phyloP scores from a whole-genome alignment of 1,140 invertebrate genomes.

The Galleria mellonella region DNA sequence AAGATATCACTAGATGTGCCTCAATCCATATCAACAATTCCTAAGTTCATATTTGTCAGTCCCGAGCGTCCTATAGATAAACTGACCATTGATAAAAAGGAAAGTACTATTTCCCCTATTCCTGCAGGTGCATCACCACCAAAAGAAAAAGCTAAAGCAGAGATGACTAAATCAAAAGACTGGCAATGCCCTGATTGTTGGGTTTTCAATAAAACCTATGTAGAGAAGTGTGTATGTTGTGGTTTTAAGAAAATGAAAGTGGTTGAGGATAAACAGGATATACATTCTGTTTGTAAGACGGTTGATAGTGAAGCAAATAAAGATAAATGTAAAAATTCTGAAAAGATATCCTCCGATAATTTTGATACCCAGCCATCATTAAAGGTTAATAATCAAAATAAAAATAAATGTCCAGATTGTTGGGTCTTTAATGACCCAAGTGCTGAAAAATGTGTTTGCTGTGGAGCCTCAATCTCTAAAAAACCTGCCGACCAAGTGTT shows the following conservation, averaged over 20 bases:
- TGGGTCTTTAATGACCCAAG: too few species aligned
- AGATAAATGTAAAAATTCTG: conserved; percentile 22
- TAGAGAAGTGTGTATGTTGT: conserved; percentile 79
- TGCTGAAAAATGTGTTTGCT: conserved; percentile 68
- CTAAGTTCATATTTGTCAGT: conserved; percentile 35
- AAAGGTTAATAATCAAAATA: neutral
- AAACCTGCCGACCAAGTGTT: conserved; percentile 52
- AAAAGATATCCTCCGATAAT: conserved; percentile 11
- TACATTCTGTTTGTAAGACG: conserved; percentile 20
- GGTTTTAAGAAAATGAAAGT: conserved; percentile 40
- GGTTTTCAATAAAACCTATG: conserved; percentile 77
- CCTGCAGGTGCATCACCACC: conserved; percentile 17
- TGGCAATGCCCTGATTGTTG: conserved; percentile 78
- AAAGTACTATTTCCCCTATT: conserved; percentile 9
- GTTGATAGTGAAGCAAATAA: conserved; percentile 5
- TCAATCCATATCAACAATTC: conserved; percentile 5
- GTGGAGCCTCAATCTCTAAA: conserved; percentile 73
- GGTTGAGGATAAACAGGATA: conserved; percentile 3
- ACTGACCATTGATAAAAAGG: conserved; percentile 9
- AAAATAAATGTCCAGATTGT: too few species aligned
- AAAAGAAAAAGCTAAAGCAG: conserved; percentile 16
- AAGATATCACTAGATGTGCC: conserved; percentile 21
- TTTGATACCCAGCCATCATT: too few species aligned
- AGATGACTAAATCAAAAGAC: conserved; percentile 28
- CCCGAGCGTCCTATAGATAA: conserved; percentile 20